Base-by-base conservation (phyloP, 2,888 invertebrate species). In the Latrodectus hesperus region DNA sequence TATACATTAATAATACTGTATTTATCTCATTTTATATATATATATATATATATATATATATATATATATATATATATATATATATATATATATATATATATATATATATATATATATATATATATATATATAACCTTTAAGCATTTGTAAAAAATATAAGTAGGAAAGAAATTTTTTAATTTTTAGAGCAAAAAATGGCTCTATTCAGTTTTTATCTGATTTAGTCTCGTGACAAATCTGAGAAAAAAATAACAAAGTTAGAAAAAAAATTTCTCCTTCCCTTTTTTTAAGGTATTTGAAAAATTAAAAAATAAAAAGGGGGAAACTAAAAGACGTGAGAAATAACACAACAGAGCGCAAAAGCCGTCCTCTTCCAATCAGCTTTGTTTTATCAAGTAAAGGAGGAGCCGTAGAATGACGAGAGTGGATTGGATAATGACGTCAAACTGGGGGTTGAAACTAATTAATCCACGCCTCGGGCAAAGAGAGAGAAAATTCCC, bases 381-480 rank as follows among this genome's bases (percentile, higher is more conserved):
- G 9, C 22, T 65, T 14, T 10, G n/a, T 65, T 72, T 10, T 16
- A 17, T 9, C 68, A 17, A 12, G 51, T 49, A 26, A 14, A 26
- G 84, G 84, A 60, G 84, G 71, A 72, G 71, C 9, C 10, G 53
- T 9, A 14, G 1, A 67, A 68, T 9, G 22, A 26, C 49, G 38
- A 11, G 9, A 9, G 38, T 5, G n/a, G 65, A 84, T 84, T 84
- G 84, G 84, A 78, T 26, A 53, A 70, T 65, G 22, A n/a, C n/a
- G 49, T 67, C 65, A 64, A 51, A 26, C 17, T 26, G 76, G 52
- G 71, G 84, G 84, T 72, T 12, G 77, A 67, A 14, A 60, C 51
- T 38, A 51, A 78, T 75, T 26, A 68, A 55, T 52, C 76, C 52
- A 65, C 78, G 77, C 84, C 76, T 77, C 49, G 67, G 84, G 84